Percentiles rank a stretch among this genome's conserved stretches.
These are phyloP conservation scores for Axinella damicornis DNA, from an alignment of 37 sponge, comb jelly and placozoan species.

Conservation along the genomic window DNA sequence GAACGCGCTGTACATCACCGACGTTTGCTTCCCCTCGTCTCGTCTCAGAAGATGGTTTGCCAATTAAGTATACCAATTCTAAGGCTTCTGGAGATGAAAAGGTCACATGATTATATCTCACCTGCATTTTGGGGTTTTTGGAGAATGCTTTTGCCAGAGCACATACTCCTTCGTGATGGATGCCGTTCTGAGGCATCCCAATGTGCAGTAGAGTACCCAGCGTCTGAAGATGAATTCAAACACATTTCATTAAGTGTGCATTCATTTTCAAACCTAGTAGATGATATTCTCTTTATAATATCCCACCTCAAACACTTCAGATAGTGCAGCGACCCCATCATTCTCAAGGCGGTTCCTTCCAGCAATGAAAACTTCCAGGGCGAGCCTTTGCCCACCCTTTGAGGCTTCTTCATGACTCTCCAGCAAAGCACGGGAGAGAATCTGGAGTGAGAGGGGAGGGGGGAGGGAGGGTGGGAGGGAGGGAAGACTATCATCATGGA, in stretches of 20 bases:
- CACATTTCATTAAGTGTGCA: too few relatives aligned
- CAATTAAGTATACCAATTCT: too few relatives aligned
- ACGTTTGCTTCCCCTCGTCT: too few relatives aligned
- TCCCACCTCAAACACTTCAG: constrained; percentile 84
- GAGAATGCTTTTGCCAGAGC: constrained; percentile 84
- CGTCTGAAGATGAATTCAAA: too few relatives aligned
- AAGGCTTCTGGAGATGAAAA: too few relatives aligned
- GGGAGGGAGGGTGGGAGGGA: too few relatives aligned
- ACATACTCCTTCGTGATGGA: constrained; percentile 82
- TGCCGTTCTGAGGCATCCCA: constrained; percentile 95
- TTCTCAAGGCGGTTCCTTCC: constrained; percentile 95
- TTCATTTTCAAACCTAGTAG: too few relatives aligned
- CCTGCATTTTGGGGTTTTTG: constrained; percentile 79
- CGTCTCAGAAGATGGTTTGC: too few relatives aligned
- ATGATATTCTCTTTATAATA: too few relatives aligned
- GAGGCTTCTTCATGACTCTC: constrained; percentile 83
- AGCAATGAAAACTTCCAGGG: constrained; percentile 88
- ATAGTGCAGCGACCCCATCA: constrained; percentile 84
- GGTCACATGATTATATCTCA: constrained; percentile 11
- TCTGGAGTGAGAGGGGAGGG: constrained; percentile 13
- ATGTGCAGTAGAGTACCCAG: constrained; percentile 79
- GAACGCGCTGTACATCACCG: too few relatives aligned
- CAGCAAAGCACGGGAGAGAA: constrained; percentile 74
- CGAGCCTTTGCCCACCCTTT: constrained; percentile 74
- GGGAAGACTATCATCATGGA: neutral